phyloP scores from a whole-genome alignment of 2,797 vertebrate species.

The Peromyscus nudipes region DNA sequence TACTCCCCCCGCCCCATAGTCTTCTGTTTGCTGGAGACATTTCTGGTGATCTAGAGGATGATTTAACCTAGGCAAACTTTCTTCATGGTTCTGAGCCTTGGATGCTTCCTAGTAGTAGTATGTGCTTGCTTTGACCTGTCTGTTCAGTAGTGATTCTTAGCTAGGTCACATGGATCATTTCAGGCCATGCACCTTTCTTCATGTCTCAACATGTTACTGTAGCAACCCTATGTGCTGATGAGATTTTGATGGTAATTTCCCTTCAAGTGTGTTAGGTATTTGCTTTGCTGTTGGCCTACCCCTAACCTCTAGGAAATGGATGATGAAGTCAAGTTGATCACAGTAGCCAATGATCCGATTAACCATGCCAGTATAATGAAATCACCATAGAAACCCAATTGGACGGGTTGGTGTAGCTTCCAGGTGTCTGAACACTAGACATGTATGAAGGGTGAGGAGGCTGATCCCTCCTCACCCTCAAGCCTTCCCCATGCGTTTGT shows the following conservation, averaged over 20 bases:
- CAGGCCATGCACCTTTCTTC: background rate
- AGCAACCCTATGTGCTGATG: background rate
- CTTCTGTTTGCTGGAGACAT: background rate
- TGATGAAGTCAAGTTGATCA: background rate
- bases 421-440: background rate
- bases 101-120: background rate
- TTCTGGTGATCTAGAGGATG: background rate
- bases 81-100: background rate
- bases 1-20: background rate
- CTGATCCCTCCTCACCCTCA: too few species aligned
- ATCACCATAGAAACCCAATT: background rate
- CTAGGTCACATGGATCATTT: background rate
- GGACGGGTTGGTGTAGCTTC: background rate
- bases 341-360: background rate
- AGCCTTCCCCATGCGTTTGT: background rate
- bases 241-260: background rate
- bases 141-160: background rate
- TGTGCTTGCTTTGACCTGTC: background rate
- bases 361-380: background rate
- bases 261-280: background rate
- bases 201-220: background rate
- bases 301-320: background rate
- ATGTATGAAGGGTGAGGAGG: background rate
- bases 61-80: background rate
- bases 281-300: background rate